Evolutionary conservation across 2,113 vertebrate species (phyloP).

Genomic region (Notothenia rossii): DNA sequence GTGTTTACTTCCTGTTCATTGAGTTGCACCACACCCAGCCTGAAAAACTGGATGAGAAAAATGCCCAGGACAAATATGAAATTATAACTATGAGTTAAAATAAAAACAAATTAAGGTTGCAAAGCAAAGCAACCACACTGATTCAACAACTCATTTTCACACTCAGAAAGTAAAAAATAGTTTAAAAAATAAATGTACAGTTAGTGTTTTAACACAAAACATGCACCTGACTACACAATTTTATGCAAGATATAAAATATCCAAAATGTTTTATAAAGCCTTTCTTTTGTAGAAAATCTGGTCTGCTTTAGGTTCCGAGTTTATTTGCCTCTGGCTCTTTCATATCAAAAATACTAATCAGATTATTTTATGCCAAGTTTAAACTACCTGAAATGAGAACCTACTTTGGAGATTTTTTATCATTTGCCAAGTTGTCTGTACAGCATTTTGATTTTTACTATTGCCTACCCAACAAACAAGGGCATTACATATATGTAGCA

Average conservation of each 20-base stretch:
- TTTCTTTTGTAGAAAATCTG: constrained; percentile 15
- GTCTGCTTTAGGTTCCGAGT: not conserved
- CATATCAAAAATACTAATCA: constrained; percentile 9
- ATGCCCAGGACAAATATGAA: constrained; percentile 88
- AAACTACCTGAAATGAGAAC: constrained; percentile 5
- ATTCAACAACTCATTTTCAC: not conserved
- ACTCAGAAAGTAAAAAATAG: constrained; percentile 8
- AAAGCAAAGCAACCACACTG: not conserved
- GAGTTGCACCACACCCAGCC: constrained; percentile 89
- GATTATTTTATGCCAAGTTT: constrained; percentile 5
- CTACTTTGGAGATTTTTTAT: constrained; percentile 17
- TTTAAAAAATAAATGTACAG: not conserved
- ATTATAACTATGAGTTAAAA: constrained; percentile 85
- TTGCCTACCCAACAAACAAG: constrained; percentile 12
- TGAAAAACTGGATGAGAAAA: constrained; percentile 76
- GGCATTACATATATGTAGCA: constrained; percentile 23
- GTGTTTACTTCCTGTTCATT: constrained; percentile 89
- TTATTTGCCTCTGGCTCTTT: constrained; percentile 19
- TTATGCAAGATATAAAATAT: constrained; percentile 34
- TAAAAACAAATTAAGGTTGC: not conserved
- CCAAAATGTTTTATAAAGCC: constrained; percentile 45
- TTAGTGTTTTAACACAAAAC: constrained; percentile 1
- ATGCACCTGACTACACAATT: constrained; percentile 7
- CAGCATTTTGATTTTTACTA: constrained; percentile 22
- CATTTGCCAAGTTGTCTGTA: constrained; percentile 59